Evolutionary conservation across 2,113 vertebrate genomes (phyloP).

Genomic region (Illadopsis cleaveri): DNA sequence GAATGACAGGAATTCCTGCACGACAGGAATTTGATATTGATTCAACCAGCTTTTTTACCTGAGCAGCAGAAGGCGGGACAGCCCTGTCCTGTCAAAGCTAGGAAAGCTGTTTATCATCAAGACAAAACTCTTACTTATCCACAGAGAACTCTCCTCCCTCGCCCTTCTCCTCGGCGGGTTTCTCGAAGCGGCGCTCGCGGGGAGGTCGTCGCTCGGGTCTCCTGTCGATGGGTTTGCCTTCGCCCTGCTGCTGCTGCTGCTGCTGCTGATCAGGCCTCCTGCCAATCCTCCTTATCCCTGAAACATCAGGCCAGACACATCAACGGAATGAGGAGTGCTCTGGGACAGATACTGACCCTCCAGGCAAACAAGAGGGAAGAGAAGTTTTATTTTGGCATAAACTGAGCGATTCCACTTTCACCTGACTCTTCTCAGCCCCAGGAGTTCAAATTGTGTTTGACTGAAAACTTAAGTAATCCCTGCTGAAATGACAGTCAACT

Average conservation of each 20-base stretch:
- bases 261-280: conserved; percentile 89
- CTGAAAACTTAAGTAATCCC: accelerated
- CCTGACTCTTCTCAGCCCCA: accelerated
- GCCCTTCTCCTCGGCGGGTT: conserved; percentile 90
- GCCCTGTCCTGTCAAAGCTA: background rate
- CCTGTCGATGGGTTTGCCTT: conserved; percentile 90
- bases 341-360: background rate
- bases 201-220: conserved; percentile 91
- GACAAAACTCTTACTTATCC: conserved; percentile 82
- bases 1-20: too few relatives aligned
- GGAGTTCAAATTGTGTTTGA: background rate
- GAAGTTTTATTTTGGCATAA: background rate
- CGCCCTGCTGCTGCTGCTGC: conserved; percentile 82
- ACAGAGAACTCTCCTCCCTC: conserved; percentile 95
- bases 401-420: background rate
- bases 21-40: background rate
- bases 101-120: background rate
- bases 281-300: conserved; percentile 92
- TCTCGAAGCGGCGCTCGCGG: conserved; percentile 91
- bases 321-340: conserved; percentile 7
- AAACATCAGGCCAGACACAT: conserved; percentile 46
- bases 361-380: accelerated
- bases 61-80: background rate
- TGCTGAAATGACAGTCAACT: background rate
- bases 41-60: background rate